phyloP scores from a whole-genome alignment of 2,888 invertebrate genomes.

The Nymphalis c-album region DNA sequence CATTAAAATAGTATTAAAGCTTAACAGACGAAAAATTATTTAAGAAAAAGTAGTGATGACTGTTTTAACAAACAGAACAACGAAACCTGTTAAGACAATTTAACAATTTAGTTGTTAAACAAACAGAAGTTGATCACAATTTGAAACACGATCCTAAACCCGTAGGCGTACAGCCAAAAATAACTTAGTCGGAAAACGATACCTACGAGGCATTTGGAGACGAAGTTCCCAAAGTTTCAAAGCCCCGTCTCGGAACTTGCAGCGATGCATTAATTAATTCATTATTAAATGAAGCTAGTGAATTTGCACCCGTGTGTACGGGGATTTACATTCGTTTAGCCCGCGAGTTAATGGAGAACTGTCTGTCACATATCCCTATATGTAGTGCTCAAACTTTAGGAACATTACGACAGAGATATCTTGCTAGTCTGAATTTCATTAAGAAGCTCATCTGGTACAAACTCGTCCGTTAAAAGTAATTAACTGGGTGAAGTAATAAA shows the following conservation, averaged over 20 bases:
- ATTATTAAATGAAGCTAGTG: conserved; percentile 56
- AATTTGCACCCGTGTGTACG: conserved; percentile 35
- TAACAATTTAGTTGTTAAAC: conserved; percentile 7
- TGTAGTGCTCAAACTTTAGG: conserved; percentile 31
- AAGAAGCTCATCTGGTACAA: conserved; percentile 23
- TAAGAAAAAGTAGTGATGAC: not conserved
- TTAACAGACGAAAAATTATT: not conserved
- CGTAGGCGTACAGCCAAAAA: conserved; percentile 32
- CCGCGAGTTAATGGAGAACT: conserved; percentile 41
- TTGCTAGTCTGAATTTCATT: conserved; percentile 36
- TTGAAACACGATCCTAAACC: conserved; percentile 21
- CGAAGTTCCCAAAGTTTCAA: conserved; percentile 24
- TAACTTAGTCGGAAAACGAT: conserved; percentile 30
- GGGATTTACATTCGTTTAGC: conserved; percentile 44
- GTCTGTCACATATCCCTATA: conserved; percentile 33
- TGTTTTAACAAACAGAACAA: not conserved
- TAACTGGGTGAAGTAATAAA: conserved; percentile 28
- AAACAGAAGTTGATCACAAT: conserved; percentile 26
- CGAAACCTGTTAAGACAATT: conserved; percentile 7
- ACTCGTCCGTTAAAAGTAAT: conserved; percentile 31
- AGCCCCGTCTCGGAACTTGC: conserved; percentile 48
- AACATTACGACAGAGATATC: conserved; percentile 33
- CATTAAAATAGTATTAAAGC: not conserved
- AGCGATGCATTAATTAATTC: conserved; percentile 71
- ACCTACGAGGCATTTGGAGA: conserved; percentile 10